phyloP scores from a whole-genome alignment of 2,888 invertebrate species.

The Spodoptera exigua region DNA sequence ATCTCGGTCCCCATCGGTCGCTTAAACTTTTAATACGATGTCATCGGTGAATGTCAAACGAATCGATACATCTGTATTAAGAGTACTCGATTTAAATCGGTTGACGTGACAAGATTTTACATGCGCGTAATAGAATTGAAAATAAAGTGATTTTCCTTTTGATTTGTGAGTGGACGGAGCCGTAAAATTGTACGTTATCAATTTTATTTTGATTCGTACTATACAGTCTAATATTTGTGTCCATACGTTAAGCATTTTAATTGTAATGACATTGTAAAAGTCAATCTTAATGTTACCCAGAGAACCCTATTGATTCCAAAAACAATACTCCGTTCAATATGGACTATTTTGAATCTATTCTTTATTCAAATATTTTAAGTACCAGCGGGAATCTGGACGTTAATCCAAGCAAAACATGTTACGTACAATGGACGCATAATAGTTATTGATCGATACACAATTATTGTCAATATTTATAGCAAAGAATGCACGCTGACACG shows the following conservation, averaged over 20 bases:
- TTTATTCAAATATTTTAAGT: slow-evolving; percentile 21
- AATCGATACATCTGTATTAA: slow-evolving; percentile 45
- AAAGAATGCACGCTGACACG: slow-evolving; percentile 42
- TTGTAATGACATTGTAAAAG: background rate
- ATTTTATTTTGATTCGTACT: too few relatives aligned
- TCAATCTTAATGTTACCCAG: background rate
- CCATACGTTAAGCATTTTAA: too few relatives aligned
- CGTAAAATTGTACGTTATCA: background rate
- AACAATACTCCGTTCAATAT: slow-evolving; percentile 1
- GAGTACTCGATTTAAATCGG: slow-evolving; percentile 27
- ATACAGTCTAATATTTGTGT: background rate
- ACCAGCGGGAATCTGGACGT: background rate
- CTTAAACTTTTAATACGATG: slow-evolving; percentile 63
- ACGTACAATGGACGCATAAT: slow-evolving; percentile 19
- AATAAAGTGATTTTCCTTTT: slow-evolving; percentile 1
- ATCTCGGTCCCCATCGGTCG: slow-evolving; percentile 54
- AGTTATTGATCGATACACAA: slow-evolving; percentile 37
- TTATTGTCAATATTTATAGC: slow-evolving; percentile 48
- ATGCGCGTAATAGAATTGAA: slow-evolving; percentile 9
- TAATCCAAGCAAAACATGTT: slow-evolving; percentile 7
- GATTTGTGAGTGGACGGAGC: background rate
- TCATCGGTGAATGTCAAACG: slow-evolving; percentile 65
- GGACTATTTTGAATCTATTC: slow-evolving; percentile 3
- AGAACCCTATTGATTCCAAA: background rate
- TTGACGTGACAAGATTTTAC: slow-evolving; percentile 36